Percentiles rank a stretch among this genome's conserved stretches.
Evolutionary conservation across 1,140 invertebrate genomes (phyloP).

Genomic region (Scaptodrosophila lebanonensis): DNA sequence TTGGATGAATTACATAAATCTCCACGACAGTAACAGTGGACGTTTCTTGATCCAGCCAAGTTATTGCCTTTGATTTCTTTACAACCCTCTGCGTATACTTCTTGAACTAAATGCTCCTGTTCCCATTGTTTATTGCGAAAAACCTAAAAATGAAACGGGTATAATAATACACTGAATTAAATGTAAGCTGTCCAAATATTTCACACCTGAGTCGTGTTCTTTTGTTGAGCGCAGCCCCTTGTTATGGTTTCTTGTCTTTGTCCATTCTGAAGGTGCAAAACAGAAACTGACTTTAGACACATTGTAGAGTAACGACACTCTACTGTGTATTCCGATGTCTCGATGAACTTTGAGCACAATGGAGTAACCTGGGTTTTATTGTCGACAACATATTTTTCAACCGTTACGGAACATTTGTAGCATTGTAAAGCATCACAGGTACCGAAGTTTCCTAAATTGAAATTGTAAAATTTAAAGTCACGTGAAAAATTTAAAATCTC

Average conservation of each 20-base stretch:
- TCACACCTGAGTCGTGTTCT: conserved; percentile 79
- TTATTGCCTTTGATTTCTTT: conserved; percentile 80
- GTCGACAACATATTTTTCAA: conserved; percentile 56
- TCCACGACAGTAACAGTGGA: conserved; percentile 83
- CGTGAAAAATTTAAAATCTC: no score
- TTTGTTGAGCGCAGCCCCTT: conserved; percentile 86
- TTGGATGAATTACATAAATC: conserved; percentile 83
- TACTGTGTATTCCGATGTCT: conserved; percentile 81
- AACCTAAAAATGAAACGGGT: conserved; percentile 73
- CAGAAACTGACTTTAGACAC: conserved; percentile 85
- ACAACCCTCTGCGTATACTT: conserved; percentile 84
- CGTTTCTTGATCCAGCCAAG: conserved; percentile 78
- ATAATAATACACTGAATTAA: conserved; percentile 1
- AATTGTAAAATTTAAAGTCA: conserved; percentile 1
- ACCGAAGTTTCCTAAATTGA: conserved; percentile 23
- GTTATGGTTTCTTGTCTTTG: conserved; percentile 81
- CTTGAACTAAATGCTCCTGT: conserved; percentile 80
- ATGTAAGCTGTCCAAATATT: background rate
- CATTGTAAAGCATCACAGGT: conserved; percentile 78
- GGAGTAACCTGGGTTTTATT: conserved; percentile 78
- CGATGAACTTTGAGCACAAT: conserved; percentile 85
- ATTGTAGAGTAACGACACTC: conserved; percentile 88
- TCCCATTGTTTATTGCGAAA: conserved; percentile 81
- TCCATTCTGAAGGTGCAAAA: conserved; percentile 81
- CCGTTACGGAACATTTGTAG: conserved; percentile 83